Evolutionary conservation across 1,140 invertebrate genomes (phyloP).

Genomic region (Piezodorus guildinii): DNA sequence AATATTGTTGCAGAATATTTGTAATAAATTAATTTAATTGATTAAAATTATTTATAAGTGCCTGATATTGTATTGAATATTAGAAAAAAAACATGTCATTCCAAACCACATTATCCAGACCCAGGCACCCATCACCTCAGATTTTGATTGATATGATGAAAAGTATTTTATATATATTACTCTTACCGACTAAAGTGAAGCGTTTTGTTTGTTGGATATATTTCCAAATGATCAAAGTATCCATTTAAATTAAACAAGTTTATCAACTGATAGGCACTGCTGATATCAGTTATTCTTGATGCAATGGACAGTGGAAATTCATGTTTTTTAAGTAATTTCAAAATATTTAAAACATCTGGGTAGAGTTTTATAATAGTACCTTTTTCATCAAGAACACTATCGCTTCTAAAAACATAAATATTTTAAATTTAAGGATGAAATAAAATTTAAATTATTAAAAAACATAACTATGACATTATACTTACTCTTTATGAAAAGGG

Average conservation of each 20-base stretch:
- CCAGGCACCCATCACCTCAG: too few species aligned
- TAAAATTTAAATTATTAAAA: background rate
- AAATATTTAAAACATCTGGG: slow-evolving; percentile 15
- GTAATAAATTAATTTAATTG: too few species aligned
- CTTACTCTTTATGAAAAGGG: background rate
- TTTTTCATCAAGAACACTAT: slow-evolving; percentile 6
- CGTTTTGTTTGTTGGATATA: slow-evolving; percentile 26
- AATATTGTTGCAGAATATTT: too few species aligned
- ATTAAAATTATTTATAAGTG: too few species aligned
- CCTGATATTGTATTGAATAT: too few species aligned
- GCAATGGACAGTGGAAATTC: slow-evolving; percentile 24
- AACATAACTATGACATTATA: background rate
- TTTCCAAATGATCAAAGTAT: slow-evolving; percentile 25
- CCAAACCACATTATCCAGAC: too few species aligned
- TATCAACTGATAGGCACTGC: slow-evolving; percentile 27
- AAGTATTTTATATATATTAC: too few species aligned
- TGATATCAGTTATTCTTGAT: slow-evolving; percentile 28
- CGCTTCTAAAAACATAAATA: slow-evolving; percentile 17
- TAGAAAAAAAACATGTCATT: too few species aligned
- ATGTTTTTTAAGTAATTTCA: slow-evolving; percentile 11
- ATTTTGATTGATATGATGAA: too few species aligned
- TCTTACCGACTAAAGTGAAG: slow-evolving; percentile 20
- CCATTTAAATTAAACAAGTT: slow-evolving; percentile 24
- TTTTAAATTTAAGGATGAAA: background rate
- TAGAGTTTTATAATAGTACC: slow-evolving; percentile 2